Percentiles rank a stretch among this genome's conserved stretches.
Evolutionary conservation across 1,140 invertebrate species (phyloP).

Genomic region (Drepana arcuata): DNA sequence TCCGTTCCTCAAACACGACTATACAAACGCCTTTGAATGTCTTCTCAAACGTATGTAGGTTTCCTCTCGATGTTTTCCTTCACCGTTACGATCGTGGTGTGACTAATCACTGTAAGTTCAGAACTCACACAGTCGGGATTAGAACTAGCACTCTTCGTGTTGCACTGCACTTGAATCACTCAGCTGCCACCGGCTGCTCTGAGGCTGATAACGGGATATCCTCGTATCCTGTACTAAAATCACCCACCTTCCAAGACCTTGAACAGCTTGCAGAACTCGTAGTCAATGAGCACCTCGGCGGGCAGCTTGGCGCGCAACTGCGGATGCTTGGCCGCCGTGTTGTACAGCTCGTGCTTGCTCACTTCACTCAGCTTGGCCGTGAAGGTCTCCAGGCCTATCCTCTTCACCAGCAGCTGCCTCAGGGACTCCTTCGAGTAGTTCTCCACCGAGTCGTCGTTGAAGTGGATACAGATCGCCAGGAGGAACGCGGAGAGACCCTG

Average conservation of each 20-base stretch:
- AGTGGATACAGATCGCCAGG: conserved; percentile 93
- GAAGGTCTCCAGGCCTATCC: conserved; percentile 94
- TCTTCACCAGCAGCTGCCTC: conserved; percentile 86
- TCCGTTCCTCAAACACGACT: too few species aligned
- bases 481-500: conserved; percentile 93
- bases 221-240: too few species aligned
- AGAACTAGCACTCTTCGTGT: too few species aligned
- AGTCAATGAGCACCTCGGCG: conserved; percentile 91
- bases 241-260: conserved; percentile 81
- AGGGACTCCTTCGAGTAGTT: conserved; percentile 84
- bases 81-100: too few species aligned
- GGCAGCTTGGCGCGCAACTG: conserved; percentile 85
- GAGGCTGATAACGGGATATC: too few species aligned
- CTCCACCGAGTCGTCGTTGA: conserved; percentile 90
- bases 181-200: too few species aligned
- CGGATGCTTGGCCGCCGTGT: conserved; percentile 92
- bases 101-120: too few species aligned
- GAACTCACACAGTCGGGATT: too few species aligned
- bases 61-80: too few species aligned
- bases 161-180: too few species aligned
- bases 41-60: too few species aligned
- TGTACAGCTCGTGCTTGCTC: conserved; percentile 91
- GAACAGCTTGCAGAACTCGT: conserved; percentile 94
- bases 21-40: too few species aligned
- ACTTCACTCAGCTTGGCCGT: conserved; percentile 90